Evolutionary conservation across 1,140 invertebrate genomes (phyloP).

Genomic region (Drosophila melanogaster): Release_6_plus_ISO1_MT NC_004354.4:634501-635000

Average conservation of each 20-base stretch:
- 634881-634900: slow-evolving; percentile 65
- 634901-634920: slow-evolving; percentile 54
- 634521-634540: neutral
- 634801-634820: slow-evolving; percentile 57
- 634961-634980: slow-evolving; percentile 56
- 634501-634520: neutral
- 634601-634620: slow-evolving; percentile 57
- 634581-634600: slow-evolving; percentile 77
- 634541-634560: slow-evolving; percentile 22
- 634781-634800: slow-evolving; percentile 76
- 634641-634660: neutral
- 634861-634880: slow-evolving; percentile 78
- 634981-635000: slow-evolving; percentile 68
- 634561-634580: slow-evolving; percentile 57
- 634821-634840: slow-evolving; percentile 56
- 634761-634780: slow-evolving; percentile 58
- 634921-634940: slow-evolving; percentile 26
- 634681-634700: neutral
- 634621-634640: slow-evolving; percentile 36
- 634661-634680: slow-evolving; percentile 5
- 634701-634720: too few species aligned
- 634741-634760: slow-evolving; percentile 57
- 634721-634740: slow-evolving; percentile 51
- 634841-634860: slow-evolving; percentile 46
- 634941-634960: slow-evolving; percentile 53